Percentiles rank a stretch among this genome's conserved stretches.
Conservation (phyloP, 2,797 vertebrate species). For the Siniperca obscura region DNA sequence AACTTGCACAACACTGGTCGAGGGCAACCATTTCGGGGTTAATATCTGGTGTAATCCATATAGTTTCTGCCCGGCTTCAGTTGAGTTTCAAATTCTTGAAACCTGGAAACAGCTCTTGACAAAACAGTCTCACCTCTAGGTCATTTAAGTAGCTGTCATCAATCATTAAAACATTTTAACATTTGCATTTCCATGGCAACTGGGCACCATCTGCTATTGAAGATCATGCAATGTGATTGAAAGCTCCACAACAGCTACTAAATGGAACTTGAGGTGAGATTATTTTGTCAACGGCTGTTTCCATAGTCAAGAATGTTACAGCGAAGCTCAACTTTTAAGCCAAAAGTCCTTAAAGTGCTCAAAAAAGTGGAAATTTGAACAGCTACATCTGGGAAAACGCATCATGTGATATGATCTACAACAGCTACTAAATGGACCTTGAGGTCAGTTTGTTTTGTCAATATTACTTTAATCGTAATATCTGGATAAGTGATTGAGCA, state of each 20-base stretch:
- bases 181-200: neutral
- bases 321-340: neutral
- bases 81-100: neutral
- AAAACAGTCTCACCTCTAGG: neutral
- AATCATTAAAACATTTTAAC: neutral
- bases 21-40: neutral
- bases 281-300: neutral
- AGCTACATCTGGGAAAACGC: neutral
- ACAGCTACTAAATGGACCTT: neutral
- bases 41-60: neutral
- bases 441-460: slow-evolving; percentile 1
- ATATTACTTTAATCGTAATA: neutral
- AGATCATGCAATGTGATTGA: neutral
- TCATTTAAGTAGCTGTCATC: neutral
- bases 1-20: no score
- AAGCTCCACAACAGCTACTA: neutral
- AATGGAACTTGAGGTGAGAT: neutral
- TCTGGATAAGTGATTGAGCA: neutral
- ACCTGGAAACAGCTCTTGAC: neutral
- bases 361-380: neutral
- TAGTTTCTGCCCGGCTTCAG: neutral
- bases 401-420: slow-evolving; percentile 1
- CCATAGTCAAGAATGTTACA: neutral
- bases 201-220: neutral
- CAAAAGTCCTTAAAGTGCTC: neutral